Evolutionary conservation across 2,888 invertebrate species (phyloP), one percentile per base, ranked within the genome.

Genomic region (Drosophila nr. fundita): DNA sequence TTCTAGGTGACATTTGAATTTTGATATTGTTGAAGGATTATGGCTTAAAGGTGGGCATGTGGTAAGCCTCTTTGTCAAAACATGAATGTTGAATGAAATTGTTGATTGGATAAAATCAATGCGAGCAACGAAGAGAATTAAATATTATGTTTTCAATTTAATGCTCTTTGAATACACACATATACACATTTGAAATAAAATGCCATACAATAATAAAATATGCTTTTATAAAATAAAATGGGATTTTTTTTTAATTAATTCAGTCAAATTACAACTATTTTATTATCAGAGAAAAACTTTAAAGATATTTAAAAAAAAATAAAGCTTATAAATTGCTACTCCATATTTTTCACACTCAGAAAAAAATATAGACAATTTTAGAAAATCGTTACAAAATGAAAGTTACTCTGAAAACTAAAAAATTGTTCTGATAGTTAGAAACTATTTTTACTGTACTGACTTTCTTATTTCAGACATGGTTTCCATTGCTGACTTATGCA

Each of bases 1-100:
- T 62, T 57, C 53, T 48, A 81, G 67, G 62, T 83, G 83, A 52
- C 62, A 83, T 73, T 87, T 87, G 54, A 80, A 68, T 81, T 77
- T 67, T 76, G 64, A 76, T 80, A 72, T 66, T 70, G 83, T 66
- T 70, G 75, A 64, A 68, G 68, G 85, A 84, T 82, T 87, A 87
- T 68, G 48, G 52, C 69, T 82, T 40, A 70, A 61, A 82, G 78
- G 68, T 58, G 63, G 64, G 48, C 58, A 65, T 48, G 49, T 65
- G 45, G 32, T 58, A 45, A 70, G 71, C 54, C 71, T 29, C 50
- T 42, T 42, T 71, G 65, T 70, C 53, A 66, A 71, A 49, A 29
- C 42, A 53, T 72, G 61, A 69, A 59, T 68, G 54, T 40, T 38
- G 62, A 38, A 13, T 27, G 27, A 50, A 32, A 45, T 30, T 1